These are phyloP conservation scores for Cyprichromis sp. DNA, from an alignment of 2,113 vertebrate species.

Conservation along the genomic window DNA sequence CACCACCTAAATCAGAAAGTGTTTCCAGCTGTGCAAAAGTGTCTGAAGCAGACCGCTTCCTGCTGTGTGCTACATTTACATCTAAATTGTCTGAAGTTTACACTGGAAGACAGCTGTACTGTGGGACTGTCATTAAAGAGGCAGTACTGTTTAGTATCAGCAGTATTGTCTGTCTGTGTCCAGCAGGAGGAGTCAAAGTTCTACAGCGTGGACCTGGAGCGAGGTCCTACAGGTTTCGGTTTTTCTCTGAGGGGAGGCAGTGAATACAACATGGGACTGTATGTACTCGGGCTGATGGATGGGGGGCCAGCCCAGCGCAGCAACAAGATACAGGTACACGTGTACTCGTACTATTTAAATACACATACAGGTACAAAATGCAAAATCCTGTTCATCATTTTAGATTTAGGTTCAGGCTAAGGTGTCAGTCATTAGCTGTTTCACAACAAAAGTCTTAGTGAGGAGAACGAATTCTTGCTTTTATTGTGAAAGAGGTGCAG, in stretches of 20 bases:
- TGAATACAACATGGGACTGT: slow-evolving; percentile 77
- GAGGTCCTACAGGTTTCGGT: slow-evolving; percentile 76
- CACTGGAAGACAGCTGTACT: not conserved
- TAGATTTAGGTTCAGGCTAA: not conserved
- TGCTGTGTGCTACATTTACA: not conserved
- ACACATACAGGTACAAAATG: not conserved
- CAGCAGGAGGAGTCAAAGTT: slow-evolving; percentile 42
- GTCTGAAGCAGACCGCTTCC: not conserved
- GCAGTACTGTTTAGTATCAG: not conserved
- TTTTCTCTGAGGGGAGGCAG: slow-evolving; percentile 78
- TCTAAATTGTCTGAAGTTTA: not conserved
- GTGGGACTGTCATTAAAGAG: not conserved
- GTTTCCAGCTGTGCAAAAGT: not conserved
- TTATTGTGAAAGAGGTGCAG: not conserved
- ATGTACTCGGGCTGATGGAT: slow-evolving; percentile 77
- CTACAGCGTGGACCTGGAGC: slow-evolving; percentile 76
- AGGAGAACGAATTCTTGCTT: not conserved
- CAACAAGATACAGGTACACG: slow-evolving; percentile 73
- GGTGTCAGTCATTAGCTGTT: not conserved
- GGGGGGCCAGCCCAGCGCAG: slow-evolving; percentile 78
- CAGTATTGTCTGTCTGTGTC: not conserved
- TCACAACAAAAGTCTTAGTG: not conserved
- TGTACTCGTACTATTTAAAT: not conserved
- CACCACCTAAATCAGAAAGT: not conserved
- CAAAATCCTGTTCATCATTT: not conserved